Percentiles rank a stretch among this genome's conserved stretches.
Evolutionary conservation across 2,888 invertebrate genomes (phyloP).

Genomic region (Xanthia icteritia): DNA sequence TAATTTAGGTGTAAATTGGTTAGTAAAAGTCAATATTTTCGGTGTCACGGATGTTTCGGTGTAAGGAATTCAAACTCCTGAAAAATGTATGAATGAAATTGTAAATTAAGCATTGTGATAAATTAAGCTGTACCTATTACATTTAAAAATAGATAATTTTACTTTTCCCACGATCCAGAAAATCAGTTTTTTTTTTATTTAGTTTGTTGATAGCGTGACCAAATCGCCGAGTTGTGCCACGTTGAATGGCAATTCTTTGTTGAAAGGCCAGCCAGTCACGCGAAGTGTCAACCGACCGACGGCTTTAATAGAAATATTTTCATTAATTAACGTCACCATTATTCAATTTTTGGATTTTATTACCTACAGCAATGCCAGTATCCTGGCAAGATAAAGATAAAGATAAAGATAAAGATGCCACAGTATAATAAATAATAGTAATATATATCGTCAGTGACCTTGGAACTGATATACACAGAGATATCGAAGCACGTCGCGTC

Average conservation of each 20-base stretch:
- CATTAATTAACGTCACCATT: neutral
- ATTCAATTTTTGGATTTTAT: neutral
- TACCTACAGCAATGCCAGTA: neutral
- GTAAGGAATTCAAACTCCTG: neutral
- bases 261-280: neutral
- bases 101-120: neutral
- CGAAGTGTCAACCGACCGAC: neutral
- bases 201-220: neutral
- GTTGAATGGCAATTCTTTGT: neutral
- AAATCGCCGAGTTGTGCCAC: neutral
- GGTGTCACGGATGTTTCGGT: neutral
- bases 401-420: neutral
- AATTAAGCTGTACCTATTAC: neutral
- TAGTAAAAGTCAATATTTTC: constrained; percentile 14
- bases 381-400: too few species aligned
- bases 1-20: constrained; percentile 9
- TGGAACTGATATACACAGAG: too few species aligned
- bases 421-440: too few species aligned
- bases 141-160: neutral
- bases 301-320: neutral
- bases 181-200: neutral
- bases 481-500: too few species aligned
- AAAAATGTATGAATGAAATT: neutral
- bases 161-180: neutral
- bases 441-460: too few species aligned